These are phyloP conservation scores for Cheilosia urbana DNA, from an alignment of 2,888 invertebrate species.

Conservation along the genomic window DNA sequence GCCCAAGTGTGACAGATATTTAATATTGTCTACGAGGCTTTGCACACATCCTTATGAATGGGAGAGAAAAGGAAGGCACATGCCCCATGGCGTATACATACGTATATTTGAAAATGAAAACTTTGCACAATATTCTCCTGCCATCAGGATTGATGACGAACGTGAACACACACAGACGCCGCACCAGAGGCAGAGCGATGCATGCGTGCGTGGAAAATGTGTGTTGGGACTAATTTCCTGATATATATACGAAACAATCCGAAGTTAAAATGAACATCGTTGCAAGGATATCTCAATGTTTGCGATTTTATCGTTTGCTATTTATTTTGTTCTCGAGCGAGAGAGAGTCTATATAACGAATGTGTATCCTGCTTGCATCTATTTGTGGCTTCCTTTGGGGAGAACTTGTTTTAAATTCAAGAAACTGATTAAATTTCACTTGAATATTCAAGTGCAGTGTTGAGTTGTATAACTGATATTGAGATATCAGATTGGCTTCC, in stretches of 20 bases:
- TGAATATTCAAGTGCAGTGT: background rate
- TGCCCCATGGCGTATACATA: slow-evolving; percentile 34
- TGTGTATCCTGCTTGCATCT: background rate
- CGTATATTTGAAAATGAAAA: slow-evolving; percentile 33
- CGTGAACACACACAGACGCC: too few relatives aligned
- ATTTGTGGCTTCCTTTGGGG: background rate
- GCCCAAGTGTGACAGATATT: slow-evolving; percentile 5
- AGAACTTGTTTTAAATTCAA: background rate
- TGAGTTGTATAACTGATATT: background rate
- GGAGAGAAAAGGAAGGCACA: slow-evolving; percentile 13
- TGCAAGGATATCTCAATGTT: slow-evolving; percentile 55
- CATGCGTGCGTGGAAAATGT: slow-evolving; percentile 59
- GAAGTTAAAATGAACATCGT: slow-evolving; percentile 60
- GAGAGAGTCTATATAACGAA: background rate
- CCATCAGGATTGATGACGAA: slow-evolving; percentile 10
- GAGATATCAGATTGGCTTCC: background rate
- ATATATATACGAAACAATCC: slow-evolving; percentile 52
- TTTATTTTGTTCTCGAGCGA: slow-evolving; percentile 26
- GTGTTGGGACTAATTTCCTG: slow-evolving; percentile 60
- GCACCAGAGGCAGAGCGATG: slow-evolving; percentile 5
- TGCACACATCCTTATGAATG: slow-evolving; percentile 35
- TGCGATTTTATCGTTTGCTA: slow-evolving; percentile 38
- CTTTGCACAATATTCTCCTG: slow-evolving; percentile 38
- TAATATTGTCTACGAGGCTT: slow-evolving; percentile 54
- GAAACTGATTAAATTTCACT: slow-evolving; percentile 19